Conservation (phyloP, 2,113 vertebrate species). For the Heterotilapia buettikoferi region DNA sequence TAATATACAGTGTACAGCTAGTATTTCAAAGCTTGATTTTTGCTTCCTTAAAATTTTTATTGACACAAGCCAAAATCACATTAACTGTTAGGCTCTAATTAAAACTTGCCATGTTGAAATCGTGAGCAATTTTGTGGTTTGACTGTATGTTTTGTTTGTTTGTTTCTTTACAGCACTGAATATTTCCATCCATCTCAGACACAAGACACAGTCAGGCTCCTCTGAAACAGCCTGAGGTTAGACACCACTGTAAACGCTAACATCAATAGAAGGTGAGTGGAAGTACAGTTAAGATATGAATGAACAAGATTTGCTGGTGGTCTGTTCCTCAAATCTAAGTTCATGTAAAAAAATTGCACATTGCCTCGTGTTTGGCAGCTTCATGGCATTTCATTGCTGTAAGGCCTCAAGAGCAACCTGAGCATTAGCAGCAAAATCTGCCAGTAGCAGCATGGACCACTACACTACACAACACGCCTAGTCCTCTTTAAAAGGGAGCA, state of each 20-base stretch:
- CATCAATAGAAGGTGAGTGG: neutral
- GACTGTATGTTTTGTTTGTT: neutral
- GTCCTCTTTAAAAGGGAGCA: neutral
- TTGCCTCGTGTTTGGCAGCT: neutral
- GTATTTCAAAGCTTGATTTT: neutral
- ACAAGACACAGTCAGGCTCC: neutral
- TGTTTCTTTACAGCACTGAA: neutral
- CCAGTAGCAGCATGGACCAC: neutral
- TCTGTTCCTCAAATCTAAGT: constrained; percentile 12
- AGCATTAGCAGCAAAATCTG: neutral
- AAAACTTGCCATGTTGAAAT: neutral
- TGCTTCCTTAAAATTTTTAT: neutral
- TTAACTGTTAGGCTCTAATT: neutral
- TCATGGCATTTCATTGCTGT: constrained; percentile 1
- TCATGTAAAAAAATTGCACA: neutral
- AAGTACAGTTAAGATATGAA: neutral
- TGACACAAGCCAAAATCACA: neutral
- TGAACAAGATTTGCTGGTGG: neutral
- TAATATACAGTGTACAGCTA: neutral
- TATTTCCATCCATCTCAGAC: neutral
- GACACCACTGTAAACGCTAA: neutral
- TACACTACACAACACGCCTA: neutral
- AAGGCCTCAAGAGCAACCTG: neutral
- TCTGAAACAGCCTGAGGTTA: neutral
- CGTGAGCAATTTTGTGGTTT: neutral